Evolutionary conservation across 1,140 invertebrate genomes (phyloP).

Genomic region (Meloidogyne exigua): DNA sequence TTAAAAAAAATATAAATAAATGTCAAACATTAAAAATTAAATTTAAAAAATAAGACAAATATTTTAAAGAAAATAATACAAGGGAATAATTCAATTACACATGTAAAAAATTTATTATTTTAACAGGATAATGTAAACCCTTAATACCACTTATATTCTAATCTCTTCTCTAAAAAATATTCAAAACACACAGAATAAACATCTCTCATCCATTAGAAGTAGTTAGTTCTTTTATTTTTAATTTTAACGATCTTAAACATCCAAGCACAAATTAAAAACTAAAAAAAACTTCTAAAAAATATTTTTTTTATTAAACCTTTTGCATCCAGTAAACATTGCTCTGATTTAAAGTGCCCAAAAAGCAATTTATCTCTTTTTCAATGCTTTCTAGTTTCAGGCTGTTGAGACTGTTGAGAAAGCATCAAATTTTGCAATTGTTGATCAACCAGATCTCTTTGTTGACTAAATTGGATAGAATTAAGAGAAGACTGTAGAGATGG

Average conservation of each 20-base stretch:
- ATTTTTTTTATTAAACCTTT: neutral
- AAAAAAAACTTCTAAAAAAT: neutral
- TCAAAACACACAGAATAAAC: too few species aligned
- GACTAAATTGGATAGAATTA: conserved; percentile 1
- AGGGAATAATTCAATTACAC: too few species aligned
- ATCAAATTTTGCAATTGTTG: conserved; percentile 12
- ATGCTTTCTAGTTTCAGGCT: neutral
- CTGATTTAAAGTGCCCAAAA: neutral
- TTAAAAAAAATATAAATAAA: neutral
- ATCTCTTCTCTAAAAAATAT: neutral
- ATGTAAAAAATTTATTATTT: too few species aligned
- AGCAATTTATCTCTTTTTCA: neutral
- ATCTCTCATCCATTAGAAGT: neutral
- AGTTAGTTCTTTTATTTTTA: neutral
- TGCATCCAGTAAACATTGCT: neutral
- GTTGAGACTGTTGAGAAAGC: conserved; percentile 3
- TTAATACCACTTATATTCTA: neutral
- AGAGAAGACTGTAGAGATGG: neutral
- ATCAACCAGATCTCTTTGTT: neutral
- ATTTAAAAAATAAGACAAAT: too few species aligned
- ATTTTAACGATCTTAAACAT: neutral
- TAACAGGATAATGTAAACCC: too few species aligned
- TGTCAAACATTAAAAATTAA: too few species aligned
- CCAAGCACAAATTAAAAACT: neutral
- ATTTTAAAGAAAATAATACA: neutral